phyloP scores from a whole-genome alignment of 2,113 vertebrate genomes.

The Caloenas nicobarica region DNA sequence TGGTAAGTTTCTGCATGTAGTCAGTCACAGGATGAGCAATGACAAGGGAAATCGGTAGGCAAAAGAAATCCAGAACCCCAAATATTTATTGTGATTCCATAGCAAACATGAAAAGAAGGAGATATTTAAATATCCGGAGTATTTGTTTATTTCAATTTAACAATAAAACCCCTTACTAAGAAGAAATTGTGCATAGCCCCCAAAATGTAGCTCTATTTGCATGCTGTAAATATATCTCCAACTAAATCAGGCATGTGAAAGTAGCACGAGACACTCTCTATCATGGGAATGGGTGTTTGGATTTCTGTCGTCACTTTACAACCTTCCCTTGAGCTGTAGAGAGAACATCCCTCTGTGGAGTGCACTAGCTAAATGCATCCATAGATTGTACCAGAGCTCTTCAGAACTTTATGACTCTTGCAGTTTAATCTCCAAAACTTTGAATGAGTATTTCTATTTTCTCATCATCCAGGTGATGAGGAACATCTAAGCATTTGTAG shows the following conservation, averaged over 20 bases:
- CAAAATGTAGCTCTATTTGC: not conserved
- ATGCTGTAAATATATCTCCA: not conserved
- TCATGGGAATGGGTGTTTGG: not conserved
- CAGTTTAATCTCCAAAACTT: not conserved
- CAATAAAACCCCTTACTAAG: not conserved
- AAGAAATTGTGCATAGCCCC: slow-evolving; percentile 14
- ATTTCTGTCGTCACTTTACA: not conserved
- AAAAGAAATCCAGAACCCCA: not conserved
- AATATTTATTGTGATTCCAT: slow-evolving; percentile 18
- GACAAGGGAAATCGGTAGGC: not conserved
- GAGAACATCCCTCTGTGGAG: not conserved
- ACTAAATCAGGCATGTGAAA: not conserved
- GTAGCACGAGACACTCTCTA: not conserved
- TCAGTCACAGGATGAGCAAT: not conserved
- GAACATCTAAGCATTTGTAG: not conserved
- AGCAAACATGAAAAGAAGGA: slow-evolving; percentile 26
- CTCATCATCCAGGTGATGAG: not conserved
- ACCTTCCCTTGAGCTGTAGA: not conserved
- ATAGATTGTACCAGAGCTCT: not conserved
- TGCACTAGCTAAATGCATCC: not conserved
- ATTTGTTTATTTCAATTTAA: slow-evolving; percentile 50
- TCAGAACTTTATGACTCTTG: not conserved
- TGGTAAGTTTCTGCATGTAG: slow-evolving; percentile 35
- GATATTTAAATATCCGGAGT: not conserved
- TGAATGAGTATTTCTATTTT: not conserved